Conservation (phyloP, 2,797 vertebrate species). For the Malacoraja senta region DNA sequence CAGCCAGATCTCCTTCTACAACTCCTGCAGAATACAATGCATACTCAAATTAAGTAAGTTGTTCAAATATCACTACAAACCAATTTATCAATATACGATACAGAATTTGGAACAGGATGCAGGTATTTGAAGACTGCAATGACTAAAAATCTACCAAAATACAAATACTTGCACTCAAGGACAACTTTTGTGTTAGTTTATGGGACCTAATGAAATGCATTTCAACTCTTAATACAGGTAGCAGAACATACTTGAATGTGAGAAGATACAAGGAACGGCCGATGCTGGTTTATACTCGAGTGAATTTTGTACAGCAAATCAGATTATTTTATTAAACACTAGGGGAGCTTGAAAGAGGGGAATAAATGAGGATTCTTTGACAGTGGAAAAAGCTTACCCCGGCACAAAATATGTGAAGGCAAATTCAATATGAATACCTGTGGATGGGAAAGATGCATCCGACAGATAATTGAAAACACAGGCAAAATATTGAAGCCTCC, state of each 20-base stretch:
- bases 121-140: not conserved
- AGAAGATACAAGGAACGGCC: not conserved
- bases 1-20: constrained; percentile 89
- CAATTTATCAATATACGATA: not conserved
- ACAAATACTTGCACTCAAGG: not conserved
- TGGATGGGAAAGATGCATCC: not conserved
- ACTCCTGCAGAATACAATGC: constrained; percentile 65
- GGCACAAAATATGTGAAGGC: not conserved
- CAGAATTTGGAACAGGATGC: not conserved
- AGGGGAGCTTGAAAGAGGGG: not conserved
- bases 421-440: not conserved
- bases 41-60: not conserved
- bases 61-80: not conserved
- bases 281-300: no score
- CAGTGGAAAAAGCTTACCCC: not conserved
- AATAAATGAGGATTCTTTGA: not conserved
- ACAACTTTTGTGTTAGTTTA: not conserved
- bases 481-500: not conserved
- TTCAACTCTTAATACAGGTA: not conserved
- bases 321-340: not conserved
- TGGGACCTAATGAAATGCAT: not conserved
- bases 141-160: not conserved
- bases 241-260: not conserved
- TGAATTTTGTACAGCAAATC: not conserved
- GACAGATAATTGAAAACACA: no score